Evolutionary conservation across 2,888 invertebrate genomes (phyloP).

Genomic region (Apodemia mormo): DNA sequence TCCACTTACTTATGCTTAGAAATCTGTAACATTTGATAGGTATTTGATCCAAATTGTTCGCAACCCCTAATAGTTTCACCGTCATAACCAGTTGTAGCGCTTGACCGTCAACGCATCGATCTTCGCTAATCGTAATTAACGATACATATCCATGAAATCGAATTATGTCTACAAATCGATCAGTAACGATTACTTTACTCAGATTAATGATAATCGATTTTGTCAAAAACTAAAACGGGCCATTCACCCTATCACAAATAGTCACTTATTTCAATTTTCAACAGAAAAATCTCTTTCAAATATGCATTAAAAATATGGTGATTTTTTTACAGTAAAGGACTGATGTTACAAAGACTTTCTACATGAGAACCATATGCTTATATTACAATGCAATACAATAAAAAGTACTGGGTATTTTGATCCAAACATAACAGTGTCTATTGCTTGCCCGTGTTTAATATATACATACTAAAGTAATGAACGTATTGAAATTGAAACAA

Average conservation of each 20-base stretch:
- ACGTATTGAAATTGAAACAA: too few relatives aligned
- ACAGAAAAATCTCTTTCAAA: background rate
- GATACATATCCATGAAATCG: slow-evolving; percentile 67
- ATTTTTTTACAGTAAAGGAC: too few relatives aligned
- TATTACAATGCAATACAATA: too few relatives aligned
- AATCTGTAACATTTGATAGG: background rate
- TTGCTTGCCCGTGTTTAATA: too few relatives aligned
- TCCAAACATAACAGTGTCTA: too few relatives aligned
- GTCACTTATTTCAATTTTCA: background rate
- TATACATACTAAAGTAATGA: too few relatives aligned
- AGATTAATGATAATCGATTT: slow-evolving; percentile 20
- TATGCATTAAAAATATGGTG: background rate
- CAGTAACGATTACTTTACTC: slow-evolving; percentile 47
- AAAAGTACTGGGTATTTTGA: too few relatives aligned
- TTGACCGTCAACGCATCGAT: slow-evolving; percentile 60
- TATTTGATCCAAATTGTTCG: slow-evolving; percentile 62
- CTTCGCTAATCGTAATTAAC: slow-evolving; percentile 72
- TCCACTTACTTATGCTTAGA: background rate
- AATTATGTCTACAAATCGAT: slow-evolving; percentile 69
- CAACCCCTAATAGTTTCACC: slow-evolving; percentile 67
- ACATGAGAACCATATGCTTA: too few relatives aligned
- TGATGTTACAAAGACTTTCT: too few relatives aligned
- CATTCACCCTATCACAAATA: background rate
- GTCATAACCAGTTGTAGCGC: slow-evolving; percentile 62
- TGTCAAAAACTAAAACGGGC: slow-evolving; percentile 47